Conservation (phyloP, 2,888 invertebrate species). For the Sialis fuliginosa region DNA sequence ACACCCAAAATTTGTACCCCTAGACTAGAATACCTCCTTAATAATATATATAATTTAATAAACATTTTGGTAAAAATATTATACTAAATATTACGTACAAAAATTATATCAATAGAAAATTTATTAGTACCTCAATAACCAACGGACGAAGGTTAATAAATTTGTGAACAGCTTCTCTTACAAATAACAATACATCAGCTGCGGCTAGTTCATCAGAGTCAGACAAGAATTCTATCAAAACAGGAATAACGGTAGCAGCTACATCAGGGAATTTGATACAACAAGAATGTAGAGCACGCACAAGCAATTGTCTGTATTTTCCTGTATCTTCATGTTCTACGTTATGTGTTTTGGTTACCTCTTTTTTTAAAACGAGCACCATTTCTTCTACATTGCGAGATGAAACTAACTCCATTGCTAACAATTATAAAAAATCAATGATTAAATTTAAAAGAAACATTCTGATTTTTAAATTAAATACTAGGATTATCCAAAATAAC, state of each 20-base stretch:
- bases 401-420: constrained; percentile 77
- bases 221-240: constrained; percentile 81
- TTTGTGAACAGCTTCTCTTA: constrained; percentile 90
- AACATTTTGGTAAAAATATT: no score
- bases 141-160: constrained; percentile 64
- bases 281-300: constrained; percentile 84
- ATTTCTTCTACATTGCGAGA: constrained; percentile 90
- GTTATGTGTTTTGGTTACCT: constrained; percentile 76
- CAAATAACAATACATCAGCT: constrained; percentile 83
- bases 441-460: background rate
- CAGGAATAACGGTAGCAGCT: constrained; percentile 83
- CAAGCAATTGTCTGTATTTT: constrained; percentile 86
- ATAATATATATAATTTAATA: no score
- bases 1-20: no score
- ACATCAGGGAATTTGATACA: constrained; percentile 94
- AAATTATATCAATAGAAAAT: background rate
- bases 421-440: constrained; percentile 11
- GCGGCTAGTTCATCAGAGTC: constrained; percentile 83
- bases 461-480: no score
- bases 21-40: no score
- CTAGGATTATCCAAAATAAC: no score
- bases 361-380: constrained; percentile 81
- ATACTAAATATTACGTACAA: no score
- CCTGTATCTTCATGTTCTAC: constrained; percentile 91
- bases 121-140: constrained; percentile 51